These are phyloP conservation scores for Catharus bicknelli DNA, from an alignment of 2,113 vertebrate genomes.

Conservation along the genomic window DNA sequence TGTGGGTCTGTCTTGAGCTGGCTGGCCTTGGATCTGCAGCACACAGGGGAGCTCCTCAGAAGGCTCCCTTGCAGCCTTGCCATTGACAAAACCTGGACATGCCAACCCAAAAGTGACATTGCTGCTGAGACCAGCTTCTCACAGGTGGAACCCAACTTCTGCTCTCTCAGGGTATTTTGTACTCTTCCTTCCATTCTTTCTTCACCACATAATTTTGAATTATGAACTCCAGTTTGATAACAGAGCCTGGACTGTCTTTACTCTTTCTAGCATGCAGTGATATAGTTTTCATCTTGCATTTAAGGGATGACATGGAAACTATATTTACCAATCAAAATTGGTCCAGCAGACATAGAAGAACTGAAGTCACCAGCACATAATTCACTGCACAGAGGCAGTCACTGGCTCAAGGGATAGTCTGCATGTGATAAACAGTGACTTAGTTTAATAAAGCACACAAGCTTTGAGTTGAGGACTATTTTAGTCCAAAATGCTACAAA, in stretches of 20 bases:
- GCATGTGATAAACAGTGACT: not conserved
- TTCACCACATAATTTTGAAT: not conserved
- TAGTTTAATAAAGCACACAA: not conserved
- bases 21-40: not conserved
- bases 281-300: not conserved
- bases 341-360: not conserved
- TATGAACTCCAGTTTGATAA: not conserved
- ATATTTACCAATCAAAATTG: not conserved
- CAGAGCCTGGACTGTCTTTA: not conserved
- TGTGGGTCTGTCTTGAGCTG: fast-evolving
- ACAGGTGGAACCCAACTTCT: not conserved
- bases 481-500: not conserved
- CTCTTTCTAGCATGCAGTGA: not conserved
- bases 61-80: not conserved
- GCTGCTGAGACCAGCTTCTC: not conserved
- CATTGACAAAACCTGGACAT: fast-evolving
- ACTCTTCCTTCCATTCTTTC: not conserved
- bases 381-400: not conserved
- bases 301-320: not conserved
- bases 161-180: not conserved
- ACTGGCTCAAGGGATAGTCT: not conserved
- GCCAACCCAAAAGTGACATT: not conserved
- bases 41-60: not conserved
- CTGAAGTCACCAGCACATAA: not conserved
- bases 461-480: not conserved